Conservation (phyloP, 2,888 invertebrate species). For the Dryadula phaetusa region DNA sequence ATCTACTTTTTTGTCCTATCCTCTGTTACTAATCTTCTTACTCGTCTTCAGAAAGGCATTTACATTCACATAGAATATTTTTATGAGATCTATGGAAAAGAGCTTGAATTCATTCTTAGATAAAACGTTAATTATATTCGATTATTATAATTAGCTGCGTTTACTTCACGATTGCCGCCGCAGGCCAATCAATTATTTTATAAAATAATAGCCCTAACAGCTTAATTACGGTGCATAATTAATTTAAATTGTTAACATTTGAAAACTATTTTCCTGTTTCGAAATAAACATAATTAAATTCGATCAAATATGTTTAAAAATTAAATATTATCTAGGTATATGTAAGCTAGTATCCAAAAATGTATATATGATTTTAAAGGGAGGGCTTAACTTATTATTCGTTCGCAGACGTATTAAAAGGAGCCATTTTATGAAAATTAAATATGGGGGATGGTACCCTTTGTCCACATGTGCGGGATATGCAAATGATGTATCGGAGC, state of each 20-base stretch:
- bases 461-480: conserved; percentile 82
- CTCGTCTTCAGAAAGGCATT: neutral
- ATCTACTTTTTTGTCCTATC: too few species aligned
- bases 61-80: neutral
- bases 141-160: conserved; percentile 34
- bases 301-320: neutral
- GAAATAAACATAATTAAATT: conserved; percentile 2
- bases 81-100: neutral
- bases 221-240: conserved; percentile 32
- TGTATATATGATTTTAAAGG: conserved; percentile 68
- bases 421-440: conserved; percentile 82
- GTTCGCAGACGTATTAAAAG: conserved; percentile 77
- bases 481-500: conserved; percentile 79
- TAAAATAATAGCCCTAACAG: conserved; percentile 29
- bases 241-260: conserved; percentile 24
- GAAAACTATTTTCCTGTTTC: conserved; percentile 30
- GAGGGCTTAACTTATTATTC: conserved; percentile 77
- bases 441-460: conserved; percentile 78
- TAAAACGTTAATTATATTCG: conserved; percentile 21
- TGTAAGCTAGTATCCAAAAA: conserved; percentile 55
- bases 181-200: conserved; percentile 35
- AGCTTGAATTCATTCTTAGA: neutral
- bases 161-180: conserved; percentile 35
- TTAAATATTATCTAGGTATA: neutral
- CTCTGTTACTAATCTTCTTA: too few species aligned